These are phyloP conservation scores for Danio tinwini DNA, from an alignment of 2,797 vertebrate species.

Conservation along the genomic window DNA sequence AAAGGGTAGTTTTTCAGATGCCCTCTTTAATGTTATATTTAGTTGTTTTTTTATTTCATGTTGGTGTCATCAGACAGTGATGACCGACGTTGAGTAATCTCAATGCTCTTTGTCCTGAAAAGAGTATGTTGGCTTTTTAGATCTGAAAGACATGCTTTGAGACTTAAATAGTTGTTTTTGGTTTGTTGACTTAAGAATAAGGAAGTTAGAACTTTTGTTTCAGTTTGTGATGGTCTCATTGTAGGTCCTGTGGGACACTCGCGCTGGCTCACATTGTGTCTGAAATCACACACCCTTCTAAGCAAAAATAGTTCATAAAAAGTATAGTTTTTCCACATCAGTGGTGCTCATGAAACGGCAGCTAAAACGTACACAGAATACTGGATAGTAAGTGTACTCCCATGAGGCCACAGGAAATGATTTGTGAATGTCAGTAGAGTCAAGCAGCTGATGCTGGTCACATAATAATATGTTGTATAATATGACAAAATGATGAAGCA, in stretches of 20 bases:
- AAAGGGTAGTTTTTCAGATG: background rate
- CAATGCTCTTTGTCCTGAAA: background rate
- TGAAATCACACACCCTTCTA: background rate
- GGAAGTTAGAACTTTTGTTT: background rate
- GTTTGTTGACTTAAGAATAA: background rate
- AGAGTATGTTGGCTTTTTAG: slow-evolving; percentile 13
- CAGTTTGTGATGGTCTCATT: background rate
- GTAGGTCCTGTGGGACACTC: background rate
- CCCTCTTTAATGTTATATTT: slow-evolving; percentile 12
- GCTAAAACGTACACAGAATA: too few species aligned
- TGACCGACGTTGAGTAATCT: background rate
- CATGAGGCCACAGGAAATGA: too few species aligned
- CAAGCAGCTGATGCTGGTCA: too few species aligned
- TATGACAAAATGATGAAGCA: too few species aligned
- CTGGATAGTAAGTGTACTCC: too few species aligned
- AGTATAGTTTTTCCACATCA: too few species aligned
- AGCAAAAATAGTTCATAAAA: background rate
- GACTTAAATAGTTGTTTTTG: background rate
- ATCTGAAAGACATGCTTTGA: background rate
- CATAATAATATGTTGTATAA: too few species aligned
- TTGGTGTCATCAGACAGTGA: slow-evolving; percentile 20
- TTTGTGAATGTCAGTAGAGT: too few species aligned
- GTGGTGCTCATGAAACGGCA: too few species aligned
- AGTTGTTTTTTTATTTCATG: background rate
- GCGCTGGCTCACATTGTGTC: background rate